These are phyloP conservation scores for Drosophila nigritarsus DNA, from an alignment of 2,888 invertebrate species.

Conservation along the genomic window DNA sequence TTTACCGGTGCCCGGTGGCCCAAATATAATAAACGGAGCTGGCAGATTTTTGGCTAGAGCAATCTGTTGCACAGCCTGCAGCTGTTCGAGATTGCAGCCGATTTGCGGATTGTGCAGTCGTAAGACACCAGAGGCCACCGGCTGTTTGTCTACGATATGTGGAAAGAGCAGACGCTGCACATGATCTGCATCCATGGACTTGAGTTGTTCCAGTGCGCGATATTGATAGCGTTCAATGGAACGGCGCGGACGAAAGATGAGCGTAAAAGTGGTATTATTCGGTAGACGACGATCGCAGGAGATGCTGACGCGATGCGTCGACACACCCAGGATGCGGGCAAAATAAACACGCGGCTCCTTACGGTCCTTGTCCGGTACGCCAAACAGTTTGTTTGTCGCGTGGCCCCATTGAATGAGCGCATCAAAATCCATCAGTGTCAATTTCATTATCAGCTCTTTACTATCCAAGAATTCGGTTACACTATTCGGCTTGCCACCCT, in stretches of 20 bases:
- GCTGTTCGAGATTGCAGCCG: slow-evolving; percentile 87
- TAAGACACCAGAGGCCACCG: slow-evolving; percentile 24
- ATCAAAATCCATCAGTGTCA: slow-evolving; percentile 63
- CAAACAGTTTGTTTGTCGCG: slow-evolving; percentile 46
- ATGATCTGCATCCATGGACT: slow-evolving; percentile 23
- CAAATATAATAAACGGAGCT: slow-evolving; percentile 93
- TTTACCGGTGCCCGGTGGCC: slow-evolving; percentile 88
- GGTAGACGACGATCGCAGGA: slow-evolving; percentile 65
- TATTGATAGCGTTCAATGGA: slow-evolving; percentile 78
- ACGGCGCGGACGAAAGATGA: slow-evolving; percentile 76
- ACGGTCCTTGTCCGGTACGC: slow-evolving; percentile 42
- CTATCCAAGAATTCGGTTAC: slow-evolving; percentile 48
- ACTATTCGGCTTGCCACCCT: slow-evolving; percentile 12
- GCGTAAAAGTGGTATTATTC: slow-evolving; percentile 52
- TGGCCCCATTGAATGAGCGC: slow-evolving; percentile 53
- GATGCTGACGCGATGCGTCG: slow-evolving; percentile 67
- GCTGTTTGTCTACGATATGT: not conserved
- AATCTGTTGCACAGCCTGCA: slow-evolving; percentile 89
- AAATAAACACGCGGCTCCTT: slow-evolving; percentile 63
- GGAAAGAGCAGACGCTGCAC: slow-evolving; percentile 68
- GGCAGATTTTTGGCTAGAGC: slow-evolving; percentile 85
- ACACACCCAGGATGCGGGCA: slow-evolving; percentile 65
- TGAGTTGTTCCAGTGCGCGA: slow-evolving; percentile 71
- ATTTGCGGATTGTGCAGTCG: slow-evolving; percentile 80
- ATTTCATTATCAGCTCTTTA: slow-evolving; percentile 48